phyloP scores from a whole-genome alignment of 2,113 vertebrate genomes.

The Melanocharis versteri region DNA sequence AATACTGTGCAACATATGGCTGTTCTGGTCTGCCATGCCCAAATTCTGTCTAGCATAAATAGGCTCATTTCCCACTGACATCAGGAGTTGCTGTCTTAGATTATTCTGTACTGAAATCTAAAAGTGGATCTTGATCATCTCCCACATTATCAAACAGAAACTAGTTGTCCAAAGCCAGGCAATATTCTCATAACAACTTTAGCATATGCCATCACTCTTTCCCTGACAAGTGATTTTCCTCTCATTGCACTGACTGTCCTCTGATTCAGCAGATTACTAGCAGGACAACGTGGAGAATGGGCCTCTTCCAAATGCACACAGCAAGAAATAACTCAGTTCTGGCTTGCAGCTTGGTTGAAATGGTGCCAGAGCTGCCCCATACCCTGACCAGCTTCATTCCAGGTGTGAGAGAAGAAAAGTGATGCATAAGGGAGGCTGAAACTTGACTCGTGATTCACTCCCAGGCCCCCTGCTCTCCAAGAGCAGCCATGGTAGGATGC shows the following conservation, averaged over 20 bases:
- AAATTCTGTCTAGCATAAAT: conserved; percentile 8
- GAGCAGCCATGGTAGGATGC: background rate
- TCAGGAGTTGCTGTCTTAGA: background rate
- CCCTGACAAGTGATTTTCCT: background rate
- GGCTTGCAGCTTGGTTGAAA: background rate
- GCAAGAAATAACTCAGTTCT: background rate
- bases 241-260: background rate
- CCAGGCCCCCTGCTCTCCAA: background rate
- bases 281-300: background rate
- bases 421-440: background rate
- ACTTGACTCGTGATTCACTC: background rate
- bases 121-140: background rate
- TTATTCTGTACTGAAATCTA: background rate
- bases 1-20: conserved; percentile 3
- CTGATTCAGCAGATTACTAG: background rate
- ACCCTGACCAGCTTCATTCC: background rate
- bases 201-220: background rate
- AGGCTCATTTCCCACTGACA: conserved; percentile 6
- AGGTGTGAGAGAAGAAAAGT: background rate
- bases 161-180: background rate
- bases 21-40: background rate
- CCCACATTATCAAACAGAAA: background rate
- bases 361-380: background rate
- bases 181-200: background rate
- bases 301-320: background rate